These are phyloP conservation scores for Thalpophila matura DNA, from an alignment of 2,888 invertebrate species.

Conservation along the genomic window DNA sequence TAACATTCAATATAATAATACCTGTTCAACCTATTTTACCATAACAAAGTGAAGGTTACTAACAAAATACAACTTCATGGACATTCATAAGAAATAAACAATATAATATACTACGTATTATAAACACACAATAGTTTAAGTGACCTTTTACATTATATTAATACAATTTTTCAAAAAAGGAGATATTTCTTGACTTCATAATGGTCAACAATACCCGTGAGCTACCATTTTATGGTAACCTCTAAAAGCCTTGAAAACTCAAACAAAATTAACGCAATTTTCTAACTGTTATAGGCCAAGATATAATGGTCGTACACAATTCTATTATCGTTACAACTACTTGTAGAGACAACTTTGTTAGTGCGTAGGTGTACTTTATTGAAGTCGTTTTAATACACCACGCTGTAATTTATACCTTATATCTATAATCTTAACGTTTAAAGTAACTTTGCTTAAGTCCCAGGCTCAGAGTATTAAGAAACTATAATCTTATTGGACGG, in stretches of 20 bases:
- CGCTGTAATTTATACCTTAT: constrained; percentile 33
- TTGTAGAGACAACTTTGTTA: constrained; percentile 56
- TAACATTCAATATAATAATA: neutral
- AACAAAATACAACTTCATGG: neutral
- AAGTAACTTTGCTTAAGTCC: neutral
- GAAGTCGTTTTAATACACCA: constrained; percentile 20
- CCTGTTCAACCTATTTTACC: constrained; percentile 1
- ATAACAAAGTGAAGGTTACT: constrained; percentile 33
- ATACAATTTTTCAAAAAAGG: constrained; percentile 49
- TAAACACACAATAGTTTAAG: constrained; percentile 37
- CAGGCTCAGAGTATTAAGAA: constrained; percentile 44
- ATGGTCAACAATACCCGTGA: constrained; percentile 23
- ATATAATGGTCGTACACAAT: constrained; percentile 41
- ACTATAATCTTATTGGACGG: constrained; percentile 27
- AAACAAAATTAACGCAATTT: neutral
- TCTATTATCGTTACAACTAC: constrained; percentile 61
- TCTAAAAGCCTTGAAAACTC: neutral
- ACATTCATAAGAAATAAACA: constrained; percentile 14
- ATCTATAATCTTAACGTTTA: fast-evolving
- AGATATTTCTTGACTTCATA: constrained; percentile 27
- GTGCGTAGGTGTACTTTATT: constrained; percentile 61
- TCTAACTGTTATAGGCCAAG: constrained; percentile 25
- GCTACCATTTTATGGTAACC: constrained; percentile 20
- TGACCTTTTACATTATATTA: constrained; percentile 41
- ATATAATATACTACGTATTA: constrained; percentile 27